Conservation (phyloP, 1,140 invertebrate species). For the Aphaenogaster rudis region DNA sequence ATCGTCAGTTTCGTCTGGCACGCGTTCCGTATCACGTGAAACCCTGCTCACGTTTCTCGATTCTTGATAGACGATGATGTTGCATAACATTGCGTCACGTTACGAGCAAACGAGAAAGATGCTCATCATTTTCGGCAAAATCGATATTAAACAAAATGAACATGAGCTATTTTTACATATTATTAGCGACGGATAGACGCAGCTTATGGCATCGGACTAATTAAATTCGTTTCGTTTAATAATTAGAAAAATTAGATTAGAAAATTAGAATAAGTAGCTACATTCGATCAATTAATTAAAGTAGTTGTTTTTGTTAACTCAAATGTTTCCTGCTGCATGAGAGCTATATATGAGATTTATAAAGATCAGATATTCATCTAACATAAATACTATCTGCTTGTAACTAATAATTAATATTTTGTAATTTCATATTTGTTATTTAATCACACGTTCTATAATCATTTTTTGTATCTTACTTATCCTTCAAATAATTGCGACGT, state of each 20-base stretch:
- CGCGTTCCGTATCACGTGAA: background rate
- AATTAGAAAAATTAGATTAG: background rate
- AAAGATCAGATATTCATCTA: background rate
- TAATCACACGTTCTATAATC: slow-evolving; percentile 12
- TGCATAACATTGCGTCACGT: slow-evolving; percentile 24
- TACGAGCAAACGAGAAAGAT: background rate
- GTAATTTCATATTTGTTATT: background rate
- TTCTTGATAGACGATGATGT: background rate
- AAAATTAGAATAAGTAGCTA: background rate
- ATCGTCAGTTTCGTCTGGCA: background rate
- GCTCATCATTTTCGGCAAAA: slow-evolving; percentile 1
- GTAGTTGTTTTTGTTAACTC: background rate
- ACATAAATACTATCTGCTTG: background rate
- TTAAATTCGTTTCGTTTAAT: background rate
- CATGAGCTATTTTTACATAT: background rate
- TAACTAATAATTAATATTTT: background rate
- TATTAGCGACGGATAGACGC: background rate
- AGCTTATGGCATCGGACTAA: background rate
- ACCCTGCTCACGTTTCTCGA: background rate
- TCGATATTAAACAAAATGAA: background rate
- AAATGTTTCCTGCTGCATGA: background rate
- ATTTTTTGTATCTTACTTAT: background rate
- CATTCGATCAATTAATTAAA: background rate
- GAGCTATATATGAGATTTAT: background rate
- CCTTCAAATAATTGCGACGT: slow-evolving; percentile 1